Evolutionary conservation across 2,113 vertebrate species (phyloP).

Genomic region (Prunella fulvescens): DNA sequence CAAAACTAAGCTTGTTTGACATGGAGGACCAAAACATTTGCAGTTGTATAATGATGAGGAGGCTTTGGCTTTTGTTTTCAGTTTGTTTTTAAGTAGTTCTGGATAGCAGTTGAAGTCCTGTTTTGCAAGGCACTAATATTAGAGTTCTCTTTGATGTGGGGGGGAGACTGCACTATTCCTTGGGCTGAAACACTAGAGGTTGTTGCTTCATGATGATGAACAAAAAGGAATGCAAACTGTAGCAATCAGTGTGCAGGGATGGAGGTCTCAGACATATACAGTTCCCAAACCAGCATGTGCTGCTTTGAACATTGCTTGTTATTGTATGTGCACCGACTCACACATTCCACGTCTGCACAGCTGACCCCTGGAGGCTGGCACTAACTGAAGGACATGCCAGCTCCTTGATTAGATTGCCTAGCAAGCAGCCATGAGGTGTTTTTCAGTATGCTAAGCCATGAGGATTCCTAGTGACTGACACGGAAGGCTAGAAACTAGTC

Average conservation of each 20-base stretch:
- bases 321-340: not conserved
- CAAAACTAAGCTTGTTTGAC: conserved; percentile 69
- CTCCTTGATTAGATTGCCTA: not conserved
- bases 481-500: not conserved
- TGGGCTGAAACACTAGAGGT: not conserved
- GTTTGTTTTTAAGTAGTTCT: conserved; percentile 24
- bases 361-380: not conserved
- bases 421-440: not conserved
- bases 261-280: not conserved
- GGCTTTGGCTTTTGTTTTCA: conserved; percentile 40
- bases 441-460: not conserved
- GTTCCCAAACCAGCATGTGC: not conserved
- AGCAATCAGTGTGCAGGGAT: not conserved
- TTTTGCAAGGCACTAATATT: conserved; percentile 12
- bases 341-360: not conserved
- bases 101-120: conserved; percentile 24
- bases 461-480: not conserved
- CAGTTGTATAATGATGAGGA: conserved; percentile 30
- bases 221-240: not conserved
- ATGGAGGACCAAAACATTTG: conserved; percentile 44
- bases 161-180: not conserved
- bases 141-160: not conserved
- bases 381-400: not conserved
- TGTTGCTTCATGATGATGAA: not conserved
- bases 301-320: not conserved